Percentiles rank a stretch among this genome's conserved stretches.
Evolutionary conservation across 2,888 invertebrate genomes (phyloP).

Genomic region (Cremastobaeus sp.): DNA sequence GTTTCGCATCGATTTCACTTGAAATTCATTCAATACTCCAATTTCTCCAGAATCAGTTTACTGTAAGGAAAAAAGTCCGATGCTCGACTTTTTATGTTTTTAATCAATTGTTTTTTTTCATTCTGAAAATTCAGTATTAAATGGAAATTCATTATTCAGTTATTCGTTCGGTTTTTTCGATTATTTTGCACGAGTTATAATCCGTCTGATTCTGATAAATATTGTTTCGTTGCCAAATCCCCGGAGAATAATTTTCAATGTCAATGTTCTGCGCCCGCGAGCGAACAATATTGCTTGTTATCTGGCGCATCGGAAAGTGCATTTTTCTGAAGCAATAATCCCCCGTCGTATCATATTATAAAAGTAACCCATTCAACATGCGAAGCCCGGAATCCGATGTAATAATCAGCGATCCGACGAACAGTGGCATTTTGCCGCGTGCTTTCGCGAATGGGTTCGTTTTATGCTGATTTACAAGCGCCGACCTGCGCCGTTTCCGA

Average conservation of each 20-base stretch:
- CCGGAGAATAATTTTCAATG: neutral
- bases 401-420: conserved; percentile 50
- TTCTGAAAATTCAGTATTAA: no score
- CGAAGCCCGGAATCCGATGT: conserved; percentile 39
- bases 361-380: conserved; percentile 48
- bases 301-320: conserved; percentile 6
- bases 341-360: conserved; percentile 50
- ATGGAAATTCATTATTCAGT: no score
- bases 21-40: no score
- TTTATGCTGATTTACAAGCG: conserved; percentile 27
- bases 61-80: no score
- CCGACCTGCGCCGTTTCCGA: conserved; percentile 37
- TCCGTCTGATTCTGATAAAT: no score
- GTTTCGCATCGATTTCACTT: conserved; percentile 36
- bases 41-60: no score
- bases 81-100: no score
- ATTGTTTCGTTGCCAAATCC: no score
- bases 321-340: conserved; percentile 43
- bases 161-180: no score
- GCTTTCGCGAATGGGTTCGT: conserved; percentile 44
- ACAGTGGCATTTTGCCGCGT: conserved; percentile 28
- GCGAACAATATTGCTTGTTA: conserved; percentile 20
- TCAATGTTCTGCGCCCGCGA: neutral
- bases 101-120: no score
- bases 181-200: no score